Evolutionary conservation across 2,797 vertebrate species (phyloP), one percentile per base, ranked within the genome.

Genomic region (Agapornis canus): DNA sequence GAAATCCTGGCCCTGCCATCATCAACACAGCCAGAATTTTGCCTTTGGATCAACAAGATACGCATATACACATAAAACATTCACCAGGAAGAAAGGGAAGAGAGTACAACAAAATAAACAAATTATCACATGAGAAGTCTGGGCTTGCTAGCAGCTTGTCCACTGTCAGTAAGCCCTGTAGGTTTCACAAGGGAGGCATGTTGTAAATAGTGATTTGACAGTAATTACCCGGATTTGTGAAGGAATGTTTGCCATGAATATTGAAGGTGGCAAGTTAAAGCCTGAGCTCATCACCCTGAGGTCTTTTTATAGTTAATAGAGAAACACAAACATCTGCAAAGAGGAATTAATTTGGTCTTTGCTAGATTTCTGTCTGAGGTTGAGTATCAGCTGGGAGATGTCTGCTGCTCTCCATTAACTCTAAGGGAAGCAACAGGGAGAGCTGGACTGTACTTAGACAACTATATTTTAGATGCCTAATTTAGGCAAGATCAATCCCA

Each of bases 141-240:
- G 68, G 79, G 68, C 66, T 93, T 4, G 2, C 70, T 92, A 90
- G 52, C 78, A 94, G 88, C 86, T 92, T 95, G 85, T 65, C 92
- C 92, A 70, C 68, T 96, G 87, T 92, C 84, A 78, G 47, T 76
- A 87, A 93, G 29, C 80, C 26, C n/a, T 64, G 51, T 82, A 91
- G 51, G 82, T 89, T 90, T 90, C 87, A 88, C 54, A 59, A 54
- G 76, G 66, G 59, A 95, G 37, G 45, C 85, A 32, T 1, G 1
- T 19, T 86, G 79, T 92, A 95, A 95, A 86, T 72, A 95, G 59
- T 83, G 80, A 93, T 91, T 93, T 94, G 95, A 88, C 80, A 92
- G 85, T 96, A 96, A 91, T 92, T 89, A 88, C 27, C 26, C 88
- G 72, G 89, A 95, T 96, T 94, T 95, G 88, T 82, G 90, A 93